A percentile compares a stretch with the other conserved stretches of the same genome.
Conservation (phyloP, 2,888 invertebrate genomes). For the Eutolmus rufibarbis region DNA sequence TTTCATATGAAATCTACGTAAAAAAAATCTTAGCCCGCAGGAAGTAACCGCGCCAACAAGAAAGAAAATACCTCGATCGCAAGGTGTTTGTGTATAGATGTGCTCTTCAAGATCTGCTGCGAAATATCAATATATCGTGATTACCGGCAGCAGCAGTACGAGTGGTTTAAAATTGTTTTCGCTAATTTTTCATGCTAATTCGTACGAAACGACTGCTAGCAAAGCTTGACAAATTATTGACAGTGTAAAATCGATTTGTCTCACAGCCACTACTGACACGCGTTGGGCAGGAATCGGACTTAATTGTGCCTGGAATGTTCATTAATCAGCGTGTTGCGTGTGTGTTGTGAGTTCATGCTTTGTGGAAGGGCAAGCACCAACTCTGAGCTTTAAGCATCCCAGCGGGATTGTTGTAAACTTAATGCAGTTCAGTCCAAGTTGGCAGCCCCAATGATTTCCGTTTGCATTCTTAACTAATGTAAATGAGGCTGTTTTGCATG, state of each 20-base stretch:
- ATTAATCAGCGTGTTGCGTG: neutral
- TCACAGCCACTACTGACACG: neutral
- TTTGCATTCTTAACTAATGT: neutral
- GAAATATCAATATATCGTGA: no score
- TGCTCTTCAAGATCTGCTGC: no score
- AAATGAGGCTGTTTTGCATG: conserved; percentile 8
- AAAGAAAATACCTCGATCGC: no score
- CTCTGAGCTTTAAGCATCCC: neutral
- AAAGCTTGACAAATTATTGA: neutral
- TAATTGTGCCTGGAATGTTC: neutral
- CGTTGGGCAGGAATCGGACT: neutral
- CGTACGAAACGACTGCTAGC: neutral
- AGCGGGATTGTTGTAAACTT: neutral
- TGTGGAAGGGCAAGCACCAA: neutral
- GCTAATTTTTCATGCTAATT: no score
- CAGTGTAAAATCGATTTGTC: neutral
- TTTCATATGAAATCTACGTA: no score
- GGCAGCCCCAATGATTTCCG: neutral
- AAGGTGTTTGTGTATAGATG: no score
- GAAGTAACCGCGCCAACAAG: no score
- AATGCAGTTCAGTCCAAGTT: neutral
- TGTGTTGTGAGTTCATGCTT: neutral
- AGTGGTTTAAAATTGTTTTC: neutral
- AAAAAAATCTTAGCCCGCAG: no score
- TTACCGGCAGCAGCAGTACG: no score